Base-by-base conservation (phyloP, 2,888 invertebrate genomes). In the Trichopoda pennipes region DNA sequence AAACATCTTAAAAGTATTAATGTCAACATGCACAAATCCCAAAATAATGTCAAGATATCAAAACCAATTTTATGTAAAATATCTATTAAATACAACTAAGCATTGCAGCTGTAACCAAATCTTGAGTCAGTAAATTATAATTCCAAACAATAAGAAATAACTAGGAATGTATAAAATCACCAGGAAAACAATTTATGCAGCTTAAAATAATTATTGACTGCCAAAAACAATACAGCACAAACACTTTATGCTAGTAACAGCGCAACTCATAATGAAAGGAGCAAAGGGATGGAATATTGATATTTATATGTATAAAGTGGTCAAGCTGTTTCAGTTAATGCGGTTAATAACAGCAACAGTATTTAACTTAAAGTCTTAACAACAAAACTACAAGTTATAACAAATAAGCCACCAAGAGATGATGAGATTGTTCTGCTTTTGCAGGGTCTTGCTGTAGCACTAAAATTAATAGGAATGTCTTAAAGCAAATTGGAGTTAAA, bases 181-280 rank as follows among this genome's bases (percentile, higher is more conserved):
- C 9, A 69, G 23, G 19, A 53, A 69, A 69, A 69, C 38, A 74
- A 63, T 17, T 78, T 73, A 51, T 74, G 47, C 58, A 63, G 61
- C 64, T 76, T 73, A 73, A 78, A 53, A 60, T 78, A 73, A 80
- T 72, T 75, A 69, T 32, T 32, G 35, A 73, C 73, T 49, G 61
- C 12, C 51, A 64, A 12, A 51, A 58, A 63, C 61, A 64, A 49
- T 16, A 60, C 23, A 66, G 12, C 28, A 53, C 9, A 47, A n/a
- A 4, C 56, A 23, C 28, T 10, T 28, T 21, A 61, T 7, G 17
- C 21, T 35, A 42, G 23, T 38, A 23, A 28, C 16, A 14, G 10
- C 28, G 51, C 12, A 42, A 38, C 12, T 35, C 14, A 10, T 7
- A 32, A 14, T 19, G 32, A 21, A 64, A 12, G 21, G 12, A 51